phyloP scores from a whole-genome alignment of 2,797 vertebrate species.

The Paguma larvata region DNA sequence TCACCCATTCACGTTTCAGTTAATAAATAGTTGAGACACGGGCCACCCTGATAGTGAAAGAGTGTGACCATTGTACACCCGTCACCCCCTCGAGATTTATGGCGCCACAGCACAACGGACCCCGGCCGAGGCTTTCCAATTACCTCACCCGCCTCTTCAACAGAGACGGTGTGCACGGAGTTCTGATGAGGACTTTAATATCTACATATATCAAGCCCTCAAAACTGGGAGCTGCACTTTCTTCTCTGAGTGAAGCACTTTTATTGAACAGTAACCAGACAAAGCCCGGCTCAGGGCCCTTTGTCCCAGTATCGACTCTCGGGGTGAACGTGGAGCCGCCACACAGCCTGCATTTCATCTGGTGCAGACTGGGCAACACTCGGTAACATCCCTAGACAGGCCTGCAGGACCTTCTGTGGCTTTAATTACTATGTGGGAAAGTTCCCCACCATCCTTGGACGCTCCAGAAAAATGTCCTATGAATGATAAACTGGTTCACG shows the following conservation, averaged over 20 bases:
- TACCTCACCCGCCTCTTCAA: slow-evolving; percentile 92
- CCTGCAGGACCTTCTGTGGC: neutral
- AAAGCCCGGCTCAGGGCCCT: slow-evolving; percentile 77
- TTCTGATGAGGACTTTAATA: slow-evolving; percentile 88
- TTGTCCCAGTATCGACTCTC: slow-evolving; percentile 53
- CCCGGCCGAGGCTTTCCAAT: slow-evolving; percentile 92
- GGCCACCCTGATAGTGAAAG: slow-evolving; percentile 91
- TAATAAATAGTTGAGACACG: slow-evolving; percentile 93
- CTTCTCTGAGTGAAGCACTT: slow-evolving; percentile 75
- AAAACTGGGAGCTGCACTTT: slow-evolving; percentile 77
- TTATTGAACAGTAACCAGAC: slow-evolving; percentile 79
- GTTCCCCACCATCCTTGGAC: neutral
- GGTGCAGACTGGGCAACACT: neutral
- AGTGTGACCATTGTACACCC: slow-evolving; percentile 93
- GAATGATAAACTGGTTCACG: neutral
- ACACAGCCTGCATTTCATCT: neutral
- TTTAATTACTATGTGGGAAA: neutral
- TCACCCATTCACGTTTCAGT: slow-evolving; percentile 91
- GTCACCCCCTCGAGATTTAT: slow-evolving; percentile 95
- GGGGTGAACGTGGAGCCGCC: neutral
- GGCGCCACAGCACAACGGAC: slow-evolving; percentile 92
- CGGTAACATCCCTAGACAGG: neutral
- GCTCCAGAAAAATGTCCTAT: neutral
- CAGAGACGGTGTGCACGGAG: slow-evolving; percentile 89
- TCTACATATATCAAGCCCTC: slow-evolving; percentile 75